Conservation (phyloP, 2,888 invertebrate genomes). For the Catocala sponsa region DNA sequence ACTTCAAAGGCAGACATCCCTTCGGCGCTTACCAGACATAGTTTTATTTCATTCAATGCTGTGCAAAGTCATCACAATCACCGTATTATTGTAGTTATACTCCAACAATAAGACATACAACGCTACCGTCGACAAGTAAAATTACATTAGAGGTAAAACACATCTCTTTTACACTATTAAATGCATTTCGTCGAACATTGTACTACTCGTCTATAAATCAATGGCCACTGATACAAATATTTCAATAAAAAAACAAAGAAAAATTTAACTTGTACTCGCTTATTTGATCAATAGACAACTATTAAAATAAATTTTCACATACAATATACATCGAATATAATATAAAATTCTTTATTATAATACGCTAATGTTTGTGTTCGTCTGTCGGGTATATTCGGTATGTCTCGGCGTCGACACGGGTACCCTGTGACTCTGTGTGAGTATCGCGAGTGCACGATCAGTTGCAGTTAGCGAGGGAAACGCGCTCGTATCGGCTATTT, state of each 20-base stretch:
- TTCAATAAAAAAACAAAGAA: constrained; percentile 46
- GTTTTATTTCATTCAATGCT: too few species aligned
- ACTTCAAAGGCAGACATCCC: too few species aligned
- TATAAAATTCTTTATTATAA: constrained; percentile 73
- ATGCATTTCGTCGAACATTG: constrained; percentile 78
- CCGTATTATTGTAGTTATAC: constrained; percentile 21
- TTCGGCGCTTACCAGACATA: too few species aligned
- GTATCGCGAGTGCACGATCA: too few species aligned
- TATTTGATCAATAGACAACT: constrained; percentile 76
- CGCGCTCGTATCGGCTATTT: background rate
- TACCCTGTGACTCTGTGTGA: too few species aligned
- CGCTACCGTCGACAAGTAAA: constrained; percentile 57
- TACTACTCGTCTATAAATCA: constrained; percentile 70
- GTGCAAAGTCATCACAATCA: background rate
- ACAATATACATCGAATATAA: constrained; percentile 81
- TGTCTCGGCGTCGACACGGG: too few species aligned
- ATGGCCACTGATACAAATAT: constrained; percentile 57
- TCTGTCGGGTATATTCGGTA: constrained; percentile 30
- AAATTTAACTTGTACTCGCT: constrained; percentile 68
- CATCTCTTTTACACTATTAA: constrained; percentile 74
- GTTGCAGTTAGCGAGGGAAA: background rate
- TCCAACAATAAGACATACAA: constrained; percentile 53
- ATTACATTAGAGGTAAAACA: constrained; percentile 60
- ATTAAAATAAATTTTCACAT: constrained; percentile 78
- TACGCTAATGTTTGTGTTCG: constrained; percentile 54